A percentile compares a stretch with the other conserved stretches of the same genome.
Conservation (phyloP, 1,140 invertebrate species). For the Brachionus rubens region DNA sequence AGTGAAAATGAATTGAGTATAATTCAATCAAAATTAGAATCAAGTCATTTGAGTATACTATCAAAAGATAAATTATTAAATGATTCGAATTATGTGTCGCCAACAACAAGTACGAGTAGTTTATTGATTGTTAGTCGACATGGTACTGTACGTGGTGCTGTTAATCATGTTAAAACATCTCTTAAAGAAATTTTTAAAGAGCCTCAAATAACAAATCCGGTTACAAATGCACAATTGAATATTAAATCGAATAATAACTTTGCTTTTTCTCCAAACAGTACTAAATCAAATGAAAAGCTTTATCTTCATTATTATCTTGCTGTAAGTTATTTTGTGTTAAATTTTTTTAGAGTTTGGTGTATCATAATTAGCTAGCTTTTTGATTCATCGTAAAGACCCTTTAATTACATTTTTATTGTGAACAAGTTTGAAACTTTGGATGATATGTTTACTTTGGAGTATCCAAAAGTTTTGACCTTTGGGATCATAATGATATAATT, state of each 20-base stretch:
- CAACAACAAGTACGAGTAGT: not conserved
- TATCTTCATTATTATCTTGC: conserved; percentile 20
- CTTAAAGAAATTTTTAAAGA: conserved; percentile 44
- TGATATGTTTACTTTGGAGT: too few species aligned
- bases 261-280: not conserved
- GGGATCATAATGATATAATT: too few species aligned
- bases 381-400: too few species aligned
- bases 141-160: conserved; percentile 30
- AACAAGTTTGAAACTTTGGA: too few species aligned
- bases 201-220: conserved; percentile 22
- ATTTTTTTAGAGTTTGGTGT: too few species aligned
- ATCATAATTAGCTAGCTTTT: too few species aligned
- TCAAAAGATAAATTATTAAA: conserved; percentile 8
- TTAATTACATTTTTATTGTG: too few species aligned
- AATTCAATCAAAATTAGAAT: conserved; percentile 24
- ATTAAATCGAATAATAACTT: not conserved
- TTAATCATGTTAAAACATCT: conserved; percentile 40
- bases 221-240: conserved; percentile 40
- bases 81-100: not conserved
- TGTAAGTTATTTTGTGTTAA: not conserved
- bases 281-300: conserved; percentile 31
- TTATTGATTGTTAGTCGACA: conserved; percentile 34
- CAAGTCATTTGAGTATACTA: conserved; percentile 25
- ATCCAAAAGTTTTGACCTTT: too few species aligned
- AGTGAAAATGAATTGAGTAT: not conserved